These are phyloP conservation scores for Zoroaster sp. DNA, from an alignment of 53 echinoderm and acorn worm species.

Conservation along the genomic window DNA sequence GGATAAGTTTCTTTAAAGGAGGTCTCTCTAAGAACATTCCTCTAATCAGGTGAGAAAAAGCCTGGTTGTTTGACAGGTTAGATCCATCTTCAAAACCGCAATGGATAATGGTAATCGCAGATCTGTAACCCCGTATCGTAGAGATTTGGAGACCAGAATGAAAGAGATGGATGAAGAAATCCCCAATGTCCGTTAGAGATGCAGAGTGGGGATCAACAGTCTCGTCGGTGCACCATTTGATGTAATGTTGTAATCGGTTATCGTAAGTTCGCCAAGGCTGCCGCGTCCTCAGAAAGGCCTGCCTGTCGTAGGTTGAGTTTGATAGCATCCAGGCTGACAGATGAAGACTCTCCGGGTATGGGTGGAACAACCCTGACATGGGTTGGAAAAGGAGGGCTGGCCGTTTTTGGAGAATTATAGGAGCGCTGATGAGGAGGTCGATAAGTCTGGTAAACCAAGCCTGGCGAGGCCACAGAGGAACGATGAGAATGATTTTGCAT, in stretches of 20 bases:
- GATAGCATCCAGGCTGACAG: background rate
- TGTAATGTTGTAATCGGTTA: background rate
- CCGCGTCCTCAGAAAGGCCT: conserved; percentile 26
- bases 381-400: background rate
- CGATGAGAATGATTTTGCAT: conserved; percentile 1
- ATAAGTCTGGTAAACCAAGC: background rate
- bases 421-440: background rate
- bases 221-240: background rate
- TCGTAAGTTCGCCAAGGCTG: conserved; percentile 37
- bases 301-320: background rate
- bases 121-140: background rate
- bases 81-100: conserved; percentile 8
- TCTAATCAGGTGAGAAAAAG: background rate
- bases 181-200: background rate
- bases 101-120: background rate
- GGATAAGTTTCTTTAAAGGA: background rate
- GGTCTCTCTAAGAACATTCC: background rate
- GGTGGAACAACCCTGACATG: background rate
- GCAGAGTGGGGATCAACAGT: background rate
- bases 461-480: conserved; percentile 27
- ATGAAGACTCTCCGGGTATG: background rate
- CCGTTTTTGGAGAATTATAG: background rate
- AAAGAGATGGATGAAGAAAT: conserved; percentile 15
- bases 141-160: background rate
- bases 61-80: background rate